These are phyloP conservation scores for Harpagoxenus sublaevis DNA, from an alignment of 2,888 invertebrate species.

Conservation along the genomic window DNA sequence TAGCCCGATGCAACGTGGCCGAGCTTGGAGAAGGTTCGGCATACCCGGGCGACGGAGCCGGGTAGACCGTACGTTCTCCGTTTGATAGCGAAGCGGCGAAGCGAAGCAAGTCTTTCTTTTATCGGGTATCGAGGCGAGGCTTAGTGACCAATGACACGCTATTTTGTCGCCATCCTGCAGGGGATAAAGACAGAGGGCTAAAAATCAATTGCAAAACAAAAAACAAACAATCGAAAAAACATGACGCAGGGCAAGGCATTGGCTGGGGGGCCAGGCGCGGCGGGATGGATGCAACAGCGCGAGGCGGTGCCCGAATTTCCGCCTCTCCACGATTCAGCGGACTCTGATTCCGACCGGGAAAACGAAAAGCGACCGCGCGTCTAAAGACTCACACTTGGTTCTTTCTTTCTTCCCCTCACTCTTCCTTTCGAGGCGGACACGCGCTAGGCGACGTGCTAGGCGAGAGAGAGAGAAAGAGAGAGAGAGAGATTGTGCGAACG, in stretches of 20 bases:
- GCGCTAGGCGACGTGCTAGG: neutral
- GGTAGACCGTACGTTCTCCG: conserved; percentile 22
- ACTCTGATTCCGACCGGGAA: conserved; percentile 86
- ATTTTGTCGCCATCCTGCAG: conserved; percentile 79
- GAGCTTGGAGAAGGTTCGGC: conserved; percentile 45
- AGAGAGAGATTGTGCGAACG: conserved; percentile 30
- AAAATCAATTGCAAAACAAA: conserved; percentile 73
- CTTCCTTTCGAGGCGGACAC: conserved; percentile 18
- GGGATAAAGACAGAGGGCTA: conserved; percentile 80
- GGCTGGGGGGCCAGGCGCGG: conserved; percentile 84
- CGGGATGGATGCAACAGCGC: conserved; percentile 86
- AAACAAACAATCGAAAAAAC: conserved; percentile 72
- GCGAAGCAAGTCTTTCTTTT: conserved; percentile 37
- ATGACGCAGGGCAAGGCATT: conserved; percentile 85
- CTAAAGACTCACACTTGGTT: conserved; percentile 72
- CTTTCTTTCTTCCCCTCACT: neutral
- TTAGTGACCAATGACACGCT: conserved; percentile 77
- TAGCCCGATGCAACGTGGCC: conserved; percentile 3
- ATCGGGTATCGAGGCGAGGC: conserved; percentile 56
- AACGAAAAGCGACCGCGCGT: conserved; percentile 85
- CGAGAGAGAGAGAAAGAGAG: neutral
- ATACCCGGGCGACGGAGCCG: conserved; percentile 5
- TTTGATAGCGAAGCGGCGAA: conserved; percentile 19
- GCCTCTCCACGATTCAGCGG: conserved; percentile 85
- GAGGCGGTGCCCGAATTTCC: conserved; percentile 86